phyloP scores from a whole-genome alignment of 2,888 invertebrate species.

The Ditula angustiorana region DNA sequence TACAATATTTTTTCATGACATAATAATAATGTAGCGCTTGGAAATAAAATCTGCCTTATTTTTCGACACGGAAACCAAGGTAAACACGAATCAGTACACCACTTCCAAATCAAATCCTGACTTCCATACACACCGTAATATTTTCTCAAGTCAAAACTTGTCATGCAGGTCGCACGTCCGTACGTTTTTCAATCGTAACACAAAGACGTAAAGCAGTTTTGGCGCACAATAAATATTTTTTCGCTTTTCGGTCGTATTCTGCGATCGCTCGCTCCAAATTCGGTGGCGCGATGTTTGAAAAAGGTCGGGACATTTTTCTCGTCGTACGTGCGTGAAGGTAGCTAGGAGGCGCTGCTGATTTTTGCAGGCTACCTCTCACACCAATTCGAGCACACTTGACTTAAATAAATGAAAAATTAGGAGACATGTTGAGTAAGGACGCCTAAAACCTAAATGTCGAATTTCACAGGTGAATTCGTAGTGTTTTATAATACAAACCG shows the following conservation, averaged over 20 bases:
- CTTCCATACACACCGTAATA: slow-evolving; percentile 12
- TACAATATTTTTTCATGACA: not conserved
- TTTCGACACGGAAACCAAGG: not conserved
- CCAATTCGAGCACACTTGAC: slow-evolving; percentile 23
- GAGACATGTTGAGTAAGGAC: too few species aligned
- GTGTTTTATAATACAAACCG: too few species aligned
- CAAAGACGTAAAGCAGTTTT: slow-evolving; percentile 25
- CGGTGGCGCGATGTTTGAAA: slow-evolving; percentile 51
- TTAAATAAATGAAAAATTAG: not conserved
- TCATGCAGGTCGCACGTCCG: slow-evolving; percentile 18
- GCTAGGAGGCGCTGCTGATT: slow-evolving; percentile 42
- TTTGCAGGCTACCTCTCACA: slow-evolving; percentile 39
- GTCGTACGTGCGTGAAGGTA: slow-evolving; percentile 62
- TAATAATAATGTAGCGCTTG: not conserved
- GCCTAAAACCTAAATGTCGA: too few species aligned
- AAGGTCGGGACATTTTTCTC: slow-evolving; percentile 63
- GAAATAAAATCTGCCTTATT: slow-evolving; percentile 1
- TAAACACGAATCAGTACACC: slow-evolving; percentile 14
- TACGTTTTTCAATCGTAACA: slow-evolving; percentile 35
- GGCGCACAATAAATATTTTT: slow-evolving; percentile 46
- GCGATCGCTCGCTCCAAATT: slow-evolving; percentile 47
- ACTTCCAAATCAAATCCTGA: slow-evolving; percentile 4
- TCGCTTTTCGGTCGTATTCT: slow-evolving; percentile 46
- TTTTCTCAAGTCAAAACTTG: slow-evolving; percentile 17
- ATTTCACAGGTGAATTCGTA: too few species aligned